Base-by-base conservation (phyloP, 2,113 vertebrate species). In the Tiliqua scincoides region DNA sequence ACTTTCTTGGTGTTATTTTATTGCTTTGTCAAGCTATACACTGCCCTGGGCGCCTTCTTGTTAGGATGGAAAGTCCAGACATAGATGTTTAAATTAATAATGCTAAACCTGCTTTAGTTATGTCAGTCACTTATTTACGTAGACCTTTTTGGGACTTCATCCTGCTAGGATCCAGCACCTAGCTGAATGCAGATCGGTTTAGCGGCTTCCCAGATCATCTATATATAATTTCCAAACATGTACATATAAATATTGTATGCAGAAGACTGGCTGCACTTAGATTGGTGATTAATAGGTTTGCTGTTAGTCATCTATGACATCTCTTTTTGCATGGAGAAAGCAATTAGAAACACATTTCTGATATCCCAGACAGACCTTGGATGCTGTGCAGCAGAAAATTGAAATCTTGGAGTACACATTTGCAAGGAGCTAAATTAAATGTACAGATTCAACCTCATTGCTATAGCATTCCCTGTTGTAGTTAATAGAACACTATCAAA, bases 281-380 rank as follows among this genome's bases (percentile, higher is more conserved):
- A 93, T 89, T 80, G 57, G 89, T 95, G 95, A 97, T 96, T 95
- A 95, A 96, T 95, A 88, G 87, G 91, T 89, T 89, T 96, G 89
- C 77, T 95, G 83, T 91, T 95, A 85, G 85, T 94, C 95, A 96
- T 95, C 92, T 96, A 80, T 92, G 85, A 73, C 85, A 96, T 93
- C 93, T 96, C 92, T 95, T 96, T n/a, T 96, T 96, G 94, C 94
- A 96, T 94, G 92, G 89, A 95, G 93, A 95, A 95, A 96, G 92
- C 94, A 95, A 97, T 96, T 96, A 96, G 94, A 96, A 95, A 95
- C 88, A 94, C 91, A 95, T 90, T 96, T 96, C 91, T 20, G 71
- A 93, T 95, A 87, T 94, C 82, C 80, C 83, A 96, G 92, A 85
- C 89, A 95, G 92, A 91, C 57, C 23, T 93, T 87, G 90, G 81